Conservation (phyloP, 2,888 invertebrate genomes). For the Epiblema foenella region DNA sequence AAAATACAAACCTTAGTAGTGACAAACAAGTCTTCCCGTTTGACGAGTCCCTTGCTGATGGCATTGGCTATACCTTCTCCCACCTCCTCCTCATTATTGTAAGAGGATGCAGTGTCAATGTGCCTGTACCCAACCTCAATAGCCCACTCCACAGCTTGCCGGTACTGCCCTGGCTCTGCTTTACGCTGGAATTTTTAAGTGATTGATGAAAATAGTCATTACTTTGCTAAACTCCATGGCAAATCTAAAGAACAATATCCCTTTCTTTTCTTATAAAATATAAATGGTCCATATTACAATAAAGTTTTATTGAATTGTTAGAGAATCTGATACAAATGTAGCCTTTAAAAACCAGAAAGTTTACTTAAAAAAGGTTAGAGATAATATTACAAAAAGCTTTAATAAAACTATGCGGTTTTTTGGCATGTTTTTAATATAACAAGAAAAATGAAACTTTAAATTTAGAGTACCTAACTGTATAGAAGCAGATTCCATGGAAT, state of each 20-base stretch:
- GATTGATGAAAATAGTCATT: no score
- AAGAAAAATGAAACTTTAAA: no score
- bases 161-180: slow-evolving; percentile 65
- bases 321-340: background rate
- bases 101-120: slow-evolving; percentile 82
- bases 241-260: no score
- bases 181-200: slow-evolving; percentile 60
- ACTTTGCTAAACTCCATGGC: no score
- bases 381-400: no score
- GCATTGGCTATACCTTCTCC: slow-evolving; percentile 77
- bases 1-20: slow-evolving; percentile 78
- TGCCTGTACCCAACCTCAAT: slow-evolving; percentile 81
- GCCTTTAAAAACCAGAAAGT: background rate
- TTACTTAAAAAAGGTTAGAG: background rate
- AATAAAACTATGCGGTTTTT: background rate
- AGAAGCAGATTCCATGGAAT: background rate
- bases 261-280: no score
- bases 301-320: background rate
- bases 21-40: slow-evolving; percentile 80
- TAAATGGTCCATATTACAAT: background rate
- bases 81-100: slow-evolving; percentile 80
- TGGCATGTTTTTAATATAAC: no score
- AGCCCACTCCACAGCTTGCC: slow-evolving; percentile 77
- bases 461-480: no score
- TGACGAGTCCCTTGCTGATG: slow-evolving; percentile 76